phyloP scores from a whole-genome alignment of 2,888 invertebrate genomes.

The Sisyra terminalis region DNA sequence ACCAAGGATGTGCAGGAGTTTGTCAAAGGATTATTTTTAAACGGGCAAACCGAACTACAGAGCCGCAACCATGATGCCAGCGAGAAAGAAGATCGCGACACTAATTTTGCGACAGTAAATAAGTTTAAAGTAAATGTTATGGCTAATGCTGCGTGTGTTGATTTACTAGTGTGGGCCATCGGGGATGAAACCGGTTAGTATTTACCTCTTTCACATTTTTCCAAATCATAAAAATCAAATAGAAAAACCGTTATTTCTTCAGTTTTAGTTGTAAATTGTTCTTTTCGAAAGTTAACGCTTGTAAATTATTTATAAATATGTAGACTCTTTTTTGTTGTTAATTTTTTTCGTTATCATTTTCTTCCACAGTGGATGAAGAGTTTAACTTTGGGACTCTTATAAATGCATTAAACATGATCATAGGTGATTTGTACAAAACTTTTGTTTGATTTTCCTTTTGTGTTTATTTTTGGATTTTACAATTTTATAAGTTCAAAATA shows the following conservation, averaged over 20 bases:
- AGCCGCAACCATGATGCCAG: slow-evolving; percentile 72
- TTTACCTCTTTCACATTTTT: too few relatives aligned
- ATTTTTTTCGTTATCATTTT: slow-evolving; percentile 9
- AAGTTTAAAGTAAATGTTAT: slow-evolving; percentile 90
- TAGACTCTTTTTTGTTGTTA: not conserved
- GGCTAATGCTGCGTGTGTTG: slow-evolving; percentile 95
- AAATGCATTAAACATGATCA: slow-evolving; percentile 52
- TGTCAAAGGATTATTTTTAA: slow-evolving; percentile 73
- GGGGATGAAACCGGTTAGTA: slow-evolving; percentile 81
- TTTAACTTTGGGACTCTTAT: slow-evolving; percentile 55
- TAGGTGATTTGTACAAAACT: slow-evolving; percentile 31
- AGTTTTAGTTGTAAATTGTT: too few relatives aligned
- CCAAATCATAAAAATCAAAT: too few relatives aligned
- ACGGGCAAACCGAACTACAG: slow-evolving; percentile 85
- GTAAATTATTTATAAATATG: not conserved
- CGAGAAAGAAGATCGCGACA: slow-evolving; percentile 67
- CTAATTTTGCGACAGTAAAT: slow-evolving; percentile 65
- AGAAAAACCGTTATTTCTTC: too few relatives aligned
- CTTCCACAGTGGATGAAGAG: slow-evolving; percentile 50
- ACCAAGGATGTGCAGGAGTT: slow-evolving; percentile 89
- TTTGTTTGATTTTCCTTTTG: not conserved
- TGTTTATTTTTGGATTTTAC: not conserved
- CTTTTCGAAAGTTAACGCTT: not conserved
- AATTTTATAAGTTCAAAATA: not conserved
- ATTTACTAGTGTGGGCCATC: slow-evolving; percentile 94